Base-by-base conservation (phyloP, 1,140 invertebrate genomes). In the Drosophila hydei region DNA sequence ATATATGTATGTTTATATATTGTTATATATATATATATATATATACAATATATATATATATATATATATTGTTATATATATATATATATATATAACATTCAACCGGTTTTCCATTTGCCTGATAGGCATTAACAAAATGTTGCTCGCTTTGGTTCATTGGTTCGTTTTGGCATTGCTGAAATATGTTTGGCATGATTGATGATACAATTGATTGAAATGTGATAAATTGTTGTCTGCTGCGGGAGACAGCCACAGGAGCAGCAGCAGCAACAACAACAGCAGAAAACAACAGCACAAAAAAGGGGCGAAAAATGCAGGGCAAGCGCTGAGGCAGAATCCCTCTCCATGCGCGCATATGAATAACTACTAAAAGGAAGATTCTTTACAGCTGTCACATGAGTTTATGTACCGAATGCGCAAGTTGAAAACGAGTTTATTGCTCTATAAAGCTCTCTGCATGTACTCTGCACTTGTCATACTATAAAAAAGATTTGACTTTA, bases 161-260 rank as follows among this genome's bases (percentile, higher is more conserved):
- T 14, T 9, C 51, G 30, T 18, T 55, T 40, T 21, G 42, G 30
- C 27, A 23, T 40, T 68, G 45, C 16, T 48, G 48, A 47, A 67
- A 59, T 45, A 72, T 77, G 65, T 65, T 72, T 59, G 59, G 54
- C 84, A 81, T 87, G 83, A 87, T 87, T 88, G 83, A 87, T 87
- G 83, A 56, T 61, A 16, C 54, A 42, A 73, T 58, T 83, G 83
- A 87, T 87, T 87, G 83, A 87, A 88, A 75, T 75, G 75, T 76
- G 75, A 88, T 81, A 73, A 80, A 87, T 87, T 88, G 75, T 81
- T 80, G 67, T 72, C 72, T 70, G 79, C 54, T 68, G 58, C 14
- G 50, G 43, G 48, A 25, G 60, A 59, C 64, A 69, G 70, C 65
- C 59, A 38, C 25, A 14, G 3, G n/a, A 30, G 23, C 23, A 61